Conservation (phyloP, 2,888 invertebrate genomes). For the Pyralis farinalis region DNA sequence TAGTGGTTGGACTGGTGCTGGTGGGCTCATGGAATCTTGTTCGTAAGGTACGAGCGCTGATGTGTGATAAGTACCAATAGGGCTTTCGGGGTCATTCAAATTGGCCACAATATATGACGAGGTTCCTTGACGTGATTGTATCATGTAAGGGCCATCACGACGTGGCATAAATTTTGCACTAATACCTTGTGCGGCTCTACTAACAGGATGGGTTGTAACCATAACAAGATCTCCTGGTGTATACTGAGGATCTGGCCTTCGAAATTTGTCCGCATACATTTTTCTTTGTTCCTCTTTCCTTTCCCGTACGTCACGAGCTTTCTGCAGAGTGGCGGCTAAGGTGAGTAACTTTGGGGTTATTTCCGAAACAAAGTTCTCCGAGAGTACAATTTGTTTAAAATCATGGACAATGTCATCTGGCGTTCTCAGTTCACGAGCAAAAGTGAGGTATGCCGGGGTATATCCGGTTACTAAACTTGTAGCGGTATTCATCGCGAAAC, state of each 20-base stretch:
- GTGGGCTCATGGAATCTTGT: not conserved
- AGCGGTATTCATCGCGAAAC: conserved; percentile 18
- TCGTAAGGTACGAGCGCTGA: conserved; percentile 1
- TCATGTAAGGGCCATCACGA: conserved; percentile 10
- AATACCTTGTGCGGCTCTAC: conserved; percentile 4
- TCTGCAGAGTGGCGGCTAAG: conserved; percentile 6
- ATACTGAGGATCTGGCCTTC: conserved; percentile 4
- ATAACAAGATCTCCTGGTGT: conserved; percentile 12
- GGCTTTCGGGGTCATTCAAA: not conserved
- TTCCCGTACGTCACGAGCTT: conserved; percentile 11
- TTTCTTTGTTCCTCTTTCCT: conserved; percentile 9
- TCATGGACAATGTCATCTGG: conserved; percentile 32
- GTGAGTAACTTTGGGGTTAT: conserved; percentile 18
- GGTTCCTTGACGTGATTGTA: not conserved
- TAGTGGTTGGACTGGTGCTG: not conserved
- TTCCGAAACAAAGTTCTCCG: conserved; percentile 32
- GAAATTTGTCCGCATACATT: conserved; percentile 1
- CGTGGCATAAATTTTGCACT: conserved; percentile 8
- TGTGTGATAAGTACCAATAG: conserved; percentile 1
- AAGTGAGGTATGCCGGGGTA: conserved; percentile 36
- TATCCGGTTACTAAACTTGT: conserved; percentile 19
- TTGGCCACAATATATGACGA: conserved; percentile 1
- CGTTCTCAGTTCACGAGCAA: conserved; percentile 39
- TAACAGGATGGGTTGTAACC: conserved; percentile 3
- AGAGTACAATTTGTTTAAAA: conserved; percentile 8